Conservation (phyloP, 2,888 invertebrate species). For the Gymnosoma rotundatum region DNA sequence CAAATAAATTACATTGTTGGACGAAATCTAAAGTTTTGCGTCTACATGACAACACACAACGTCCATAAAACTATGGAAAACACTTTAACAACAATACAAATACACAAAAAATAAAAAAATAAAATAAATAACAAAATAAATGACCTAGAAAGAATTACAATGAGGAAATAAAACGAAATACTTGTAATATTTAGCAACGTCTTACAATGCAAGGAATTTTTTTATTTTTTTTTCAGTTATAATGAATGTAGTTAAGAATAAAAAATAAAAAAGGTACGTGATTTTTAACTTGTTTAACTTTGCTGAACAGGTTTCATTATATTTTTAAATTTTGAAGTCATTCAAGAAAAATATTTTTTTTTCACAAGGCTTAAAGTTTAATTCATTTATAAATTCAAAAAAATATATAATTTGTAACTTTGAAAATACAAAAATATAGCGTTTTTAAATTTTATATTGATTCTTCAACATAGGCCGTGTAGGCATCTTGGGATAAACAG, state of each 20-base stretch:
- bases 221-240: background rate
- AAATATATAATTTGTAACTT: too few species aligned
- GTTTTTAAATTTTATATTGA: too few species aligned
- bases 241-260: slow-evolving; percentile 9
- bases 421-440: too few species aligned
- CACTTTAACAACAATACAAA: background rate
- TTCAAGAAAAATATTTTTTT: too few species aligned
- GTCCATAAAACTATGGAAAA: slow-evolving; percentile 7
- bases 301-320: background rate
- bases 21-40: slow-evolving; percentile 41
- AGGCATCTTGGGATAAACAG: too few species aligned
- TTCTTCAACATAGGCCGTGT: too few species aligned
- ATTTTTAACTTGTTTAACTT: background rate
- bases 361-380: too few species aligned
- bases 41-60: slow-evolving; percentile 24
- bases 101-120: background rate
- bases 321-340: too few species aligned
- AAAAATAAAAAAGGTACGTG: slow-evolving; percentile 9
- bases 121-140: slow-evolving; percentile 4
- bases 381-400: too few species aligned
- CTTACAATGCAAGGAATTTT: slow-evolving; percentile 16
- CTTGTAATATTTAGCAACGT: slow-evolving; percentile 5
- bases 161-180: slow-evolving; percentile 1
- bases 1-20: slow-evolving; percentile 52
- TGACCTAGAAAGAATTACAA: slow-evolving; percentile 40